phyloP scores from a whole-genome alignment of 2,113 vertebrate genomes.

The Camelus dromedarius region DNA sequence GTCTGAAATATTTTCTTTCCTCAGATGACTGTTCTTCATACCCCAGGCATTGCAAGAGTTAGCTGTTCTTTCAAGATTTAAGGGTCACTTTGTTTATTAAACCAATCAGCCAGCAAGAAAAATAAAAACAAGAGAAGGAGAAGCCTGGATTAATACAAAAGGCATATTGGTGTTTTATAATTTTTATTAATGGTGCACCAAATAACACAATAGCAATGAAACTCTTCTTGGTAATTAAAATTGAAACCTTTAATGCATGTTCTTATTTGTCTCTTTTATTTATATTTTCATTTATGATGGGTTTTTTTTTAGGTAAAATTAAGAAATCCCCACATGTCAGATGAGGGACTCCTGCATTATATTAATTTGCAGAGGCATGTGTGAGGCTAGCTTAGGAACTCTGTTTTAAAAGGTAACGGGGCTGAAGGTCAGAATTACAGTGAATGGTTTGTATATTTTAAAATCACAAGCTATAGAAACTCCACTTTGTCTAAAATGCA shows the following conservation, averaged over 20 bases:
- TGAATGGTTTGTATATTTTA: neutral
- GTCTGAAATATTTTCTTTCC: slow-evolving; percentile 58
- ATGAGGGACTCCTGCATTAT: neutral
- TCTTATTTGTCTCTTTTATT: neutral
- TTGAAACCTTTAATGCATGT: neutral
- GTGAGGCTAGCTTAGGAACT: neutral
- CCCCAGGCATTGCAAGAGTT: neutral
- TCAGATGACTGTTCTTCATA: neutral
- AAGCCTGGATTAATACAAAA: neutral
- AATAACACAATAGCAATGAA: neutral
- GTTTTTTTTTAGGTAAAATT: neutral
- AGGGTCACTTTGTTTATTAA: neutral
- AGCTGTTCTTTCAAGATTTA: slow-evolving; percentile 57
- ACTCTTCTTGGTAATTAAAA: neutral
- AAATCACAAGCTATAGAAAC: neutral
- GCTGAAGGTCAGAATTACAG: neutral
- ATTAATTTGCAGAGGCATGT: neutral
- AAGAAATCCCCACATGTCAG: neutral
- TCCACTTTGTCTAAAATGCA: neutral
- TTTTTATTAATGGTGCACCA: neutral
- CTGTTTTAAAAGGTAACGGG: neutral
- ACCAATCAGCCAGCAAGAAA: neutral
- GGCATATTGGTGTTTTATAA: neutral
- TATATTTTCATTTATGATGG: neutral
- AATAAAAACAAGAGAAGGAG: neutral